Base-by-base conservation (phyloP, 2,888 invertebrate genomes). In the Chymomyza caudatula region DNA sequence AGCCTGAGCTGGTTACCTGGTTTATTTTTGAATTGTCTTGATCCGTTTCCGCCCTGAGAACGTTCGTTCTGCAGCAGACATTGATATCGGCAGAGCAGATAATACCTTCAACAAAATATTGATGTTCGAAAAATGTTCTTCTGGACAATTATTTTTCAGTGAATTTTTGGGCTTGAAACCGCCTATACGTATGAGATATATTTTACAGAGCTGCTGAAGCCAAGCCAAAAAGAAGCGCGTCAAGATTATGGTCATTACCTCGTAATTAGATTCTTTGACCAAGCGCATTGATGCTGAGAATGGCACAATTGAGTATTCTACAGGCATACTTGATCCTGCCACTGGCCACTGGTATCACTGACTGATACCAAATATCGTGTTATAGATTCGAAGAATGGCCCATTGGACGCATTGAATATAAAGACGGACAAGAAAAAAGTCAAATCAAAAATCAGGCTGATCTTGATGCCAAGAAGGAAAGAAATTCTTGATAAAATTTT, bases 281-380 rank as follows among this genome's bases (percentile, higher is more conserved):
- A 94, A 93, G 83, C 93, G 93, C 85, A 92, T 94, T 22, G 94
- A 94, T 86, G 91, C 93, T 56, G 93, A 94, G 78, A 93, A 93
- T 47, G 94, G 94, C 60, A 92, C 76, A 4, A 84, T 90, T 60
- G 89, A 94, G 90, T 94, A 94, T 85, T 92, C 94, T 13, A 94
- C 94, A 23, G 94, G 94, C 37, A 93, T 94, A 51, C 90, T 94
- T 2, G 94, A 94, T 87, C 94, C 94, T 1, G 92, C 92, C 55
- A 94, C 92, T 55, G 94, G 94, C 19, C 89, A 92, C 63, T n/a
- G n/a, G n/a, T n/a, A n/a, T n/a, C n/a, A n/a, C n/a, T n/a, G n/a
- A 93, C 94, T 67, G 94, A 94, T 88, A 94, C 94, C 3, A 94
- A 94, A 89, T 94, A 94, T 74, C 94, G 94, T 43, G 92, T 93